Base-by-base conservation (phyloP, 2,113 vertebrate species). In the Caretta caretta region DNA sequence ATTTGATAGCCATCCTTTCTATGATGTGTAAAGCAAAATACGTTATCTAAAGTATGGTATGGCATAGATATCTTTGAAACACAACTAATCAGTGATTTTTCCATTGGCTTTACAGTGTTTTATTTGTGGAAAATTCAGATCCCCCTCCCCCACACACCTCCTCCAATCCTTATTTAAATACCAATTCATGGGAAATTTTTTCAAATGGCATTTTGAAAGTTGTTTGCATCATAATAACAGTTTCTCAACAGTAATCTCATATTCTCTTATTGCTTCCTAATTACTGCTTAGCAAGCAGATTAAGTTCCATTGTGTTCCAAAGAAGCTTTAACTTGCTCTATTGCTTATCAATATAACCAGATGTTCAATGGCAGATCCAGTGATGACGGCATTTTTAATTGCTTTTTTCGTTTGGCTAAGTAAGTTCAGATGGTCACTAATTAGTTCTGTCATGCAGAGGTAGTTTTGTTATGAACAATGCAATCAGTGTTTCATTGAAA, bases 341-440 rank as follows among this genome's bases (percentile, higher is more conserved):
- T 96, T 98, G 97, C 99, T 99, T 99, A 99, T 99, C 99, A 98
- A 97, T 98, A 97, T 96, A 98, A 97, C 97, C 99, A 99, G 99
- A 98, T 99, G 99, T 98, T 98, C 97, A 93, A 82, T 92, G 95
- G 91, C 97, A 98, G 98, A 98, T 98, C 98, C 97, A 95, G 97
- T 97, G 98, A 98, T 98, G 98, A 98, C 50, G 91, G 97, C 90
- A 83, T 97, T 98, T 98, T 98, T 99, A 99, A 99, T 99, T 99
- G 98, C 98, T 98, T 99, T 98, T 98, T 98, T 98, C 96, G 1
- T 99, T 98, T 98, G 98, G 96, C 98, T 99, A 98, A 99, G 98
- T 98, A 98, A 99, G 98, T 99, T 99, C 99, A 99, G 98, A 98
- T 98, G 99, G 98, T 99, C 99, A 99, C 98, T 99, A 99, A 99